Percentiles rank a stretch among this genome's conserved stretches.
phyloP scores from a whole-genome alignment of 1,140 invertebrate species.

The Drosophila watanabei region DNA sequence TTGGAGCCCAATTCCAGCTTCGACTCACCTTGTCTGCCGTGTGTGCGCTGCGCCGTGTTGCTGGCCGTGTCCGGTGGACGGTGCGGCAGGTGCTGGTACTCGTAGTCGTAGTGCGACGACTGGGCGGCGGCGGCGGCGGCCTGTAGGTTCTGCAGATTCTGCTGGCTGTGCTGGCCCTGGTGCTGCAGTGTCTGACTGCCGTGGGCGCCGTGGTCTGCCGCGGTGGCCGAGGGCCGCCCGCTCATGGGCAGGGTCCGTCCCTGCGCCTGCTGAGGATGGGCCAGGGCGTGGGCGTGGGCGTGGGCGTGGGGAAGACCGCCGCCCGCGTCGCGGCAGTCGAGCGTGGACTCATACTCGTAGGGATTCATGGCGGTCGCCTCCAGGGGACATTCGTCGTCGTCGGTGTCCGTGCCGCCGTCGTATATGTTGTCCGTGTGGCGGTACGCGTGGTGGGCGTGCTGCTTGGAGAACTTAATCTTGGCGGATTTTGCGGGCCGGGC shows the following conservation, averaged over 20 bases:
- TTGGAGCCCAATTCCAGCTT: not conserved
- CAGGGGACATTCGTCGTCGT: conserved; percentile 86
- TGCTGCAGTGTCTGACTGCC: conserved; percentile 81
- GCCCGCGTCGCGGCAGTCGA: conserved; percentile 82
- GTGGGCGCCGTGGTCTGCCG: conserved; percentile 48
- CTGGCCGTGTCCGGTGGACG: conserved; percentile 72
- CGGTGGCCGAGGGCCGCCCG: conserved; percentile 45
- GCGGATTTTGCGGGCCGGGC: conserved; percentile 76
- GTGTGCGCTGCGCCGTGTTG: conserved; percentile 77
- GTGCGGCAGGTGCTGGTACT: conserved; percentile 81
- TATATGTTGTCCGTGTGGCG: conserved; percentile 85
- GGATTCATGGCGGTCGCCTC: conserved; percentile 85
- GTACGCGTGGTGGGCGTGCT: conserved; percentile 82
- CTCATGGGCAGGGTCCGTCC: conserved; percentile 69
- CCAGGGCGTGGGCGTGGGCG: conserved; percentile 10
- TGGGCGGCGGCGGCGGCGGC: conserved; percentile 66
- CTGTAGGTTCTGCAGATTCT: conserved; percentile 82
- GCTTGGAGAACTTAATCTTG: conserved; percentile 86
- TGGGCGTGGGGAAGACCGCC: conserved; percentile 47
- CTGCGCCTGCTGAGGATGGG: conserved; percentile 16
- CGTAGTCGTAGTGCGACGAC: conserved; percentile 78
- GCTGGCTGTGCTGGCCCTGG: conserved; percentile 75
- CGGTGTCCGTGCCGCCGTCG: conserved; percentile 85
- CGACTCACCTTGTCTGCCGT: conserved; percentile 84
- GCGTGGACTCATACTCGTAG: conserved; percentile 85